Evolutionary conservation across 2,888 invertebrate genomes (phyloP).

Genomic region (Rutpela maculata): DNA sequence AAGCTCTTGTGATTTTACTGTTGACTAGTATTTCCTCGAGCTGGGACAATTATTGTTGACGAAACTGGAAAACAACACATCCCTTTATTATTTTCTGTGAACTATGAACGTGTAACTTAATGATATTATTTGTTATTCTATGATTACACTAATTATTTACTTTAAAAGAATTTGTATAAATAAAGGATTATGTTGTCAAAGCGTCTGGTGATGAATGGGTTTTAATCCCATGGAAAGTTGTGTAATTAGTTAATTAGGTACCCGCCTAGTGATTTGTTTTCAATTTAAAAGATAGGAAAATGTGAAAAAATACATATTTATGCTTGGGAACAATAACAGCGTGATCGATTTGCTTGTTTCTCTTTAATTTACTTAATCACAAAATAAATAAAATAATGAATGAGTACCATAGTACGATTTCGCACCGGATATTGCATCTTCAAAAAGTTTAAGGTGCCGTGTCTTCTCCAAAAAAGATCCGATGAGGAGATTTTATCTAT

Average conservation of each 20-base stretch:
- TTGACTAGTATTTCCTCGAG: too few relatives aligned
- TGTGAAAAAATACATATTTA: background rate
- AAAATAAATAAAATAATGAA: too few relatives aligned
- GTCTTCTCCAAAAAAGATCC: too few relatives aligned
- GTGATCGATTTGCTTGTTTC: background rate
- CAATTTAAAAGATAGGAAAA: background rate
- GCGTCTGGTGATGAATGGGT: background rate
- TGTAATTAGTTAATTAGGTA: background rate
- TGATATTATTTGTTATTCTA: background rate
- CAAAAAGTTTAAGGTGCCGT: too few relatives aligned
- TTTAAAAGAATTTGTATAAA: background rate
- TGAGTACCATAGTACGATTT: background rate
- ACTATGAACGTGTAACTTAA: background rate
- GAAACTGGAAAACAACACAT: too few relatives aligned
- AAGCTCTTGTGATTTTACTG: too few relatives aligned
- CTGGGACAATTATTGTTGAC: too few relatives aligned
- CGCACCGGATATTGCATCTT: background rate
- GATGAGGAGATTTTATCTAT: too few relatives aligned
- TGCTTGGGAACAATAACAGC: background rate
- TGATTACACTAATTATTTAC: background rate
- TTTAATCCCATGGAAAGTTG: background rate
- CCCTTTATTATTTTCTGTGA: background rate
- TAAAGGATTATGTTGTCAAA: background rate
- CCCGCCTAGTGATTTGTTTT: background rate
- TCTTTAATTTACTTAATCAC: background rate